Percentiles rank a stretch among this genome's conserved stretches.
phyloP scores from a whole-genome alignment of 2,113 vertebrate genomes.

The Pitta sordida region DNA sequence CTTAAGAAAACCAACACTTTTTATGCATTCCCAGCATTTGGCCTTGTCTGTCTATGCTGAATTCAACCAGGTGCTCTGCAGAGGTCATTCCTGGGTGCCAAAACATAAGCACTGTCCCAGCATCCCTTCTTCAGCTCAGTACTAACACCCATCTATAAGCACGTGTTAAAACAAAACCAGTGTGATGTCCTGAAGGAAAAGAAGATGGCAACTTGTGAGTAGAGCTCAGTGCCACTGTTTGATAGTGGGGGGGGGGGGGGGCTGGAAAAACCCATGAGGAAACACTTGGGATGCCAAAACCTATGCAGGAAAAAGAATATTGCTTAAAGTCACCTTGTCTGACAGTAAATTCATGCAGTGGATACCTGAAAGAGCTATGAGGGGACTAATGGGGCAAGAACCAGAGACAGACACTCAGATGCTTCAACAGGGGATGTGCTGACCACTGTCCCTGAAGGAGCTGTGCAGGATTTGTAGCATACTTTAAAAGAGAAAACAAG shows the following conservation, averaged over 20 bases:
- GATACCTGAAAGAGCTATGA: not conserved
- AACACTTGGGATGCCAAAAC: not conserved
- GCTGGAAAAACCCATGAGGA: not conserved
- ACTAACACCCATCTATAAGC: not conserved
- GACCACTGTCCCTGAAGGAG: not conserved
- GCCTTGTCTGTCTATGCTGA: not conserved
- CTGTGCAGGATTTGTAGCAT: not conserved
- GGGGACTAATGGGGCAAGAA: not conserved
- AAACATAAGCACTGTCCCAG: not conserved
- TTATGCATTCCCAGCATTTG: not conserved
- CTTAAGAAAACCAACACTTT: not conserved
- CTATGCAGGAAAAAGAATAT: not conserved
- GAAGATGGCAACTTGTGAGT: not conserved
- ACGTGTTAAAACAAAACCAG: not conserved
- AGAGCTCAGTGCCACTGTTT: not conserved
- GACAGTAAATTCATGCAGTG: not conserved
- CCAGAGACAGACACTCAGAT: not conserved
- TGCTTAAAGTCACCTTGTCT: not conserved
- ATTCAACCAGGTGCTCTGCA: not conserved
- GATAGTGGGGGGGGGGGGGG: not conserved
- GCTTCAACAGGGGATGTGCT: not conserved
- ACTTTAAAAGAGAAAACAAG: not conserved
- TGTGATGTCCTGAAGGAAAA: not conserved
- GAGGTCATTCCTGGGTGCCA: not conserved
- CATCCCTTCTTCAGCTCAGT: not conserved